Conservation (phyloP, 2,797 vertebrate species). For the Tangara arthus region DNA sequence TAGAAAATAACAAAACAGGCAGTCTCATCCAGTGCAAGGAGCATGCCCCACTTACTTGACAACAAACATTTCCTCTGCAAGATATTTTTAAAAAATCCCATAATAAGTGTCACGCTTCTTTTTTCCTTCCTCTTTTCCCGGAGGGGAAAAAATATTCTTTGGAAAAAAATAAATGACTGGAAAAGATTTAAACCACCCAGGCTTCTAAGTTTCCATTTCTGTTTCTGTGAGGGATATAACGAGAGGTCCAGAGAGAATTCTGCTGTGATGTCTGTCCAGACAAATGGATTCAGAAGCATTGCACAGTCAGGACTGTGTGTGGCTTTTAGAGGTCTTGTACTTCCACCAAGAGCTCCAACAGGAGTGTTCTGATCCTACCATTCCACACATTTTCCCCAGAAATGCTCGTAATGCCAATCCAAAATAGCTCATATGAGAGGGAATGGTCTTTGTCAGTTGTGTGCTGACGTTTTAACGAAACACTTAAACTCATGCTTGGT, state of each 20-base stretch:
- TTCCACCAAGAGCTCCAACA: neutral
- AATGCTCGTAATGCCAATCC: rapidly evolving
- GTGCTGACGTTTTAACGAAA: neutral
- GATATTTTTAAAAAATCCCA: neutral
- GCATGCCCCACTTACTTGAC: neutral
- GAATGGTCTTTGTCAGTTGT: neutral
- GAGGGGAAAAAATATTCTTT: neutral
- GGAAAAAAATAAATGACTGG: neutral
- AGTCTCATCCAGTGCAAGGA: neutral
- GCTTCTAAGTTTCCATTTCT: slow-evolving; percentile 25
- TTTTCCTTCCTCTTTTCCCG: slow-evolving; percentile 30
- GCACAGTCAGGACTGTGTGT: neutral
- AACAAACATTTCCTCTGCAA: slow-evolving; percentile 33
- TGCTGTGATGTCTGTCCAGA: neutral
- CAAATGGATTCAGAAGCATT: neutral
- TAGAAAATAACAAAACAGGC: neutral
- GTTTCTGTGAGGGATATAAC: neutral
- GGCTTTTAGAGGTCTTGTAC: neutral
- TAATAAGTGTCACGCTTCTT: slow-evolving; percentile 9
- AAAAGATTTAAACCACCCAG: slow-evolving; percentile 23
- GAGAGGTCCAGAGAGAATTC: neutral
- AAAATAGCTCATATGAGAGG: neutral
- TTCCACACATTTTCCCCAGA: neutral
- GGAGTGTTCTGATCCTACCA: neutral
- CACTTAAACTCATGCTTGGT: neutral